These are phyloP conservation scores for Acrossocheilus fasciatus DNA, from an alignment of 2,797 vertebrate genomes.

Conservation along the genomic window DNA sequence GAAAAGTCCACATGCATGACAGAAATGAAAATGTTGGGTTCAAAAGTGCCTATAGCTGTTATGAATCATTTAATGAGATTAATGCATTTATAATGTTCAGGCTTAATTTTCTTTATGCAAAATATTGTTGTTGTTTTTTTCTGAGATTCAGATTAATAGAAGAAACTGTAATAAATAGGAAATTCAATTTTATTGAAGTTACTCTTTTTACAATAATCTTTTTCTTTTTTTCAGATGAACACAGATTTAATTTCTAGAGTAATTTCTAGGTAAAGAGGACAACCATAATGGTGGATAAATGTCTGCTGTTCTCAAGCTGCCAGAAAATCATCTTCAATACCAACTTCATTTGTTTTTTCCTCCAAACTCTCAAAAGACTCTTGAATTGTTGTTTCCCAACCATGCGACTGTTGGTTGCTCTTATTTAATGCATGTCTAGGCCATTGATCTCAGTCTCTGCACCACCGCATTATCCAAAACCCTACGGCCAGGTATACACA, in stretches of 20 bases:
- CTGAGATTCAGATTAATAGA: neutral
- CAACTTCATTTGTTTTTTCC: neutral
- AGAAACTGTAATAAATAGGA: neutral
- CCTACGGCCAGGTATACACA: constrained; percentile 23
- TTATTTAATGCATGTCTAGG: constrained; percentile 29
- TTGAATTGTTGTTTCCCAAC: neutral
- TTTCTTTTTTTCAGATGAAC: neutral
- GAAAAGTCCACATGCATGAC: neutral
- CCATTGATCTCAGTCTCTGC: constrained; percentile 43
- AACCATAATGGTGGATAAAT: neutral
- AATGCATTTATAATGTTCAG: neutral
- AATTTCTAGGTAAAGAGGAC: neutral
- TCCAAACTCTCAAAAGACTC: neutral
- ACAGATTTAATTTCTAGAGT: neutral
- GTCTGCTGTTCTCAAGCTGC: neutral
- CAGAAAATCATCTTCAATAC: neutral
- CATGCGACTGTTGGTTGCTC: neutral
- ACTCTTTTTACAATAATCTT: neutral
- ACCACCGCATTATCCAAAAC: constrained; percentile 37
- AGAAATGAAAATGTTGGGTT: neutral
- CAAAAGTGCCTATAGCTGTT: neutral
- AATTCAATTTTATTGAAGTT: neutral
- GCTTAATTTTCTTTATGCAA: too few species aligned
- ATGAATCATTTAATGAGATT: neutral
- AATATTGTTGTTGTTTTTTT: neutral